These are phyloP conservation scores for Tillus elongatus DNA, from an alignment of 2,888 invertebrate genomes.

Conservation along the genomic window DNA sequence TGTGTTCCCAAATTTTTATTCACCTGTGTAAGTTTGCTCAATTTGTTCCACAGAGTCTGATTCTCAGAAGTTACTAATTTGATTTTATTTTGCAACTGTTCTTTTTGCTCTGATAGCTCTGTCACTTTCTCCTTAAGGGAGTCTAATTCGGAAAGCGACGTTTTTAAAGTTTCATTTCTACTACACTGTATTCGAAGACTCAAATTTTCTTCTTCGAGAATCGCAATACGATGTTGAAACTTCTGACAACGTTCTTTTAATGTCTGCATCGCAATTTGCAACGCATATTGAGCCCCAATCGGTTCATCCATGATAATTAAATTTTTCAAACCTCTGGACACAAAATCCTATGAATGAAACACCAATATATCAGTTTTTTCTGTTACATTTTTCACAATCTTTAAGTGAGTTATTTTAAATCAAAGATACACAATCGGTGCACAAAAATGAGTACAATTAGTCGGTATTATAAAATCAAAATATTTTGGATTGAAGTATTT, in stretches of 20 bases:
- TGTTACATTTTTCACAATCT: too few species aligned
- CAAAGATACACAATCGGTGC: too few species aligned
- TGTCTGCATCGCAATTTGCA: constrained; percentile 69
- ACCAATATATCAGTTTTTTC: too few species aligned
- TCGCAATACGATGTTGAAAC: constrained; percentile 59
- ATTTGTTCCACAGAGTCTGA: constrained; percentile 66
- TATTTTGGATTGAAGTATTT: too few species aligned
- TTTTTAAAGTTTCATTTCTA: constrained; percentile 21
- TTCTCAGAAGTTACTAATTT: constrained; percentile 77
- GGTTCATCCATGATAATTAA: constrained; percentile 32
- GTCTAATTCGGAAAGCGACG: constrained; percentile 27
- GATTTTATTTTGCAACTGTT: constrained; percentile 66
- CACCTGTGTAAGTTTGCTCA: constrained; percentile 54
- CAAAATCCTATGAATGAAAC: too few species aligned
- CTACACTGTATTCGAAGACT: constrained; percentile 45
- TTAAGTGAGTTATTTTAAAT: too few species aligned
- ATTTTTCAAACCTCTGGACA: too few species aligned
- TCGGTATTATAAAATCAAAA: too few species aligned
- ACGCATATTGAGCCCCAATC: constrained; percentile 47
- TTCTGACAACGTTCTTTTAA: constrained; percentile 73
- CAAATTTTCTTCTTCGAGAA: constrained; percentile 69
- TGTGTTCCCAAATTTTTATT: constrained; percentile 47
- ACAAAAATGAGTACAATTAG: too few species aligned
- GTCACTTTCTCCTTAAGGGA: constrained; percentile 54
- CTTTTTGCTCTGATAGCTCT: constrained; percentile 64